phyloP scores from a whole-genome alignment of 2,113 vertebrate species.

The Heterocephalus glaber region DNA sequence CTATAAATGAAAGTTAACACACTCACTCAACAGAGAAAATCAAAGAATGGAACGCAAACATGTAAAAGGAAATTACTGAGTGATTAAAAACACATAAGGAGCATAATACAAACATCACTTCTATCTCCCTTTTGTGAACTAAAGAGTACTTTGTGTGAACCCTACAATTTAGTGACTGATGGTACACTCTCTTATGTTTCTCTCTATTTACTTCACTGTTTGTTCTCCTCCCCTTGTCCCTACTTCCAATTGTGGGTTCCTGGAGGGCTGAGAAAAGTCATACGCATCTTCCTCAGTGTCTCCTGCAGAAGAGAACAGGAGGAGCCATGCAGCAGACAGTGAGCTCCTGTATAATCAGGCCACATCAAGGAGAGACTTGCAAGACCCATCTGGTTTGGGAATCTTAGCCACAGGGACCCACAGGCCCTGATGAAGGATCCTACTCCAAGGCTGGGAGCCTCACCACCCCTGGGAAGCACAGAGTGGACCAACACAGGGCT shows the following conservation, averaged over 20 bases:
- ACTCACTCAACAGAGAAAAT: constrained; percentile 44
- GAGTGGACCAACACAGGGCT: not conserved
- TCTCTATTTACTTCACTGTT: constrained; percentile 9
- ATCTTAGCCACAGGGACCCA: not conserved
- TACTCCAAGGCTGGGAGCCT: not conserved
- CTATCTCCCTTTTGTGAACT: constrained; percentile 23
- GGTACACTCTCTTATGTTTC: not conserved
- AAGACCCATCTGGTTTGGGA: not conserved
- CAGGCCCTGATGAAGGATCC: not conserved
- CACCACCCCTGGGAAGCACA: not conserved
- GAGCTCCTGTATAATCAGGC: not conserved
- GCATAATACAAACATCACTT: constrained; percentile 45
- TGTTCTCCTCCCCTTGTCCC: not conserved
- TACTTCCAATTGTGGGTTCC: not conserved
- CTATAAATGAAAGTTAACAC: constrained; percentile 1
- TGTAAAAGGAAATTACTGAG: constrained; percentile 36
- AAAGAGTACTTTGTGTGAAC: constrained; percentile 1
- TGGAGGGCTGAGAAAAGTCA: not conserved
- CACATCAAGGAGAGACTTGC: not conserved
- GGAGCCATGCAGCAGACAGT: not conserved
- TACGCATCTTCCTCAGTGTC: not conserved
- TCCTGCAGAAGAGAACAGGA: not conserved
- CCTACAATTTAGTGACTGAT: constrained; percentile 59
- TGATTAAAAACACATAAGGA: constrained; percentile 39
- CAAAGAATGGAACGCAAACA: constrained; percentile 61